Base-by-base conservation (phyloP, 2,797 vertebrate species). In the Onychomys torridus region DNA sequence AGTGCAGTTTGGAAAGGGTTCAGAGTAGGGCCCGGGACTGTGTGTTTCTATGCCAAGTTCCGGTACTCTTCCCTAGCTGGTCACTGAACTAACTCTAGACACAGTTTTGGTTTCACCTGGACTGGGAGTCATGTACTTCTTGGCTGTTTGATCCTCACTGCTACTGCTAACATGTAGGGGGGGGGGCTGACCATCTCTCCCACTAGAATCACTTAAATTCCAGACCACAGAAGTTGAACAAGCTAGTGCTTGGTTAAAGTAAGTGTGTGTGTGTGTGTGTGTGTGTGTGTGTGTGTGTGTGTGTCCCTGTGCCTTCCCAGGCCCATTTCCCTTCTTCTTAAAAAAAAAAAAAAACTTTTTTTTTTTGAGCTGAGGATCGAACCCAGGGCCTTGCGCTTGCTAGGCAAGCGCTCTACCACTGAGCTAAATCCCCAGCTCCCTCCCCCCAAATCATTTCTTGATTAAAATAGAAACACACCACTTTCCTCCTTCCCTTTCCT, bases 1-100 rank as follows among this genome's bases (percentile, higher is more conserved):
- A 90, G 23, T 93, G 93, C 6, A 63, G 16, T 92, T 92, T 95
- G 90, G 84, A 75, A 97, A 96, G 89, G 40, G 52, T 95, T 75
- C 19, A 34, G 25, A 67, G 25, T 57, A 63, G 83, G 76, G 52
- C 27, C 52, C 57, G 43, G 90, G n/a, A 52, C 67, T 71, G 13
- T 71, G 13, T 96, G 32, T 88, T 93, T 93, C 46, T 46, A 11
- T 63, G 65, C 5, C 77, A 88, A 96, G 81, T 11, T 16, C 37
- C 78, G 88, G 29, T 78, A 55, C 37, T 78, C 57, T 89, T 73
- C 83, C 49, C 21, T 9, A 9, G 52, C 82, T 83, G 27, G 37
- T 73, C n/a, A 17, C 79, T 88, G 65, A 88, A 84, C 43, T 88
- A 79, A 46, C 46, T 90, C 37, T 88, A 46, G 94, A 92, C 9